Evolutionary conservation across 2,797 vertebrate species (phyloP), one percentile per base, ranked within the genome.

Genomic region (Novumbra hubbsi): DNA sequence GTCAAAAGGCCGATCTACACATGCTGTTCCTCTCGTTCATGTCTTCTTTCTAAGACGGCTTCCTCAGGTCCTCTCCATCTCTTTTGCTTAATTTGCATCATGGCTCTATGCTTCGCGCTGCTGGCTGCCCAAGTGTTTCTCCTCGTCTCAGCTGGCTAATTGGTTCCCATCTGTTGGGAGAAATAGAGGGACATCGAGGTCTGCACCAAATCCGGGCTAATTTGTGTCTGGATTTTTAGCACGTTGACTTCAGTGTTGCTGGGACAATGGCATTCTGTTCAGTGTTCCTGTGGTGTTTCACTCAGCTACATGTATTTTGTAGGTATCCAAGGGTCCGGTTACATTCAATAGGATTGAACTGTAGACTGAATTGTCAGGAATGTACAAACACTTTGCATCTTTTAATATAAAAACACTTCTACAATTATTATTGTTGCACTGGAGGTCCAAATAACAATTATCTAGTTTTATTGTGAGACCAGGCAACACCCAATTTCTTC

Each of bases 111-210:
- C 76, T 57, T 24, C 55, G 21, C 55, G 15, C 12, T 4, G 21
- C 55, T 60, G 82, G 73, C 82, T 84, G 86, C 88, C 84, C 88
- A 85, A 87, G 87, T 89, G 90, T 78, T 88, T 88, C 41, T 85
- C 86, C 75, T 30, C 79, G 86, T 90, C 88, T 90, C 87, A 82
- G 88, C 80, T 88, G 88, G 86, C 84, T 91, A 90, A 92, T 92
- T 90, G 87, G 87, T 84, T 88, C 84, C 91, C 90, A 90, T 92
- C 91, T 91, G 90, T 79, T 85, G 87, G 84, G 88, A 86, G 78
- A 78, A 79, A 81, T 72, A 49, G 30, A 11, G 41, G 41, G 41
- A 45, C 41, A 45, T 11, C 14, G 41, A 60, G 21, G 87, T 76
- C 82, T 83, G 81, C 77, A 73, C 55, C 50, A 81, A 73, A 83